Conservation (phyloP, 2,888 invertebrate species). For the Trissonchulus sp. region DNA sequence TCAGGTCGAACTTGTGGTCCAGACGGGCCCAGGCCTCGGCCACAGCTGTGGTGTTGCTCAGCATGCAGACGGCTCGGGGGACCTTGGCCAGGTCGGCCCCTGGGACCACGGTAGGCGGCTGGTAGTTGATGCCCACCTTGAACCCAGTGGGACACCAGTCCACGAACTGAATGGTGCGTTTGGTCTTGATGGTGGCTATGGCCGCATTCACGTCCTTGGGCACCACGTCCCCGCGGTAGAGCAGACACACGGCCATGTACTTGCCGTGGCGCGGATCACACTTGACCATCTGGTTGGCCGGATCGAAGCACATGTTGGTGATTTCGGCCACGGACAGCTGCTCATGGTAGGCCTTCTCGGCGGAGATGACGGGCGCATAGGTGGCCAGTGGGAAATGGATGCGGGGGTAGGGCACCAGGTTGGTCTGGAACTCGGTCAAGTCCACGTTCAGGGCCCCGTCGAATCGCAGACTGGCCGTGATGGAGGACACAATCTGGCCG, state of each 20-base stretch:
- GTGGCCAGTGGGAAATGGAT: no score
- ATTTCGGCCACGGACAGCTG: conserved; percentile 74
- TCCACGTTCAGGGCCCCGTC: conserved; percentile 56
- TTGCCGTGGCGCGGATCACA: conserved; percentile 59
- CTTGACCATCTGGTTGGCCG: conserved; percentile 62
- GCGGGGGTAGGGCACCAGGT: no score
- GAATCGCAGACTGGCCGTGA: conserved; percentile 52
- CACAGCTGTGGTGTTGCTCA: conserved; percentile 58
- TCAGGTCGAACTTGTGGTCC: no score
- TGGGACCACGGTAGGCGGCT: conserved; percentile 83
- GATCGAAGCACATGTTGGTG: conserved; percentile 76
- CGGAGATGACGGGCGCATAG: no score
- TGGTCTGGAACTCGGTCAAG: no score
- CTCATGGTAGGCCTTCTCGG: no score
- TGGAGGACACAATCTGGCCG: conserved; percentile 58
- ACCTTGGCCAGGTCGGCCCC: no score
- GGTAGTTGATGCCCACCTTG: no score
- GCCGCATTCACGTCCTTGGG: no score
- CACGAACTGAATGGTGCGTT: no score
- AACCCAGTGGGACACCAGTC: no score
- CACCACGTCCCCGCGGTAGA: no score
- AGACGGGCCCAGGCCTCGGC: conserved; percentile 58
- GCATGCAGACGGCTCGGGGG: conserved; percentile 57
- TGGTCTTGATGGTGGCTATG: conserved; percentile 50
- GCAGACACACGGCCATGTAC: conserved; percentile 52